Conservation (phyloP, 2,888 invertebrate genomes). For the Spilosoma lubricipeda region DNA sequence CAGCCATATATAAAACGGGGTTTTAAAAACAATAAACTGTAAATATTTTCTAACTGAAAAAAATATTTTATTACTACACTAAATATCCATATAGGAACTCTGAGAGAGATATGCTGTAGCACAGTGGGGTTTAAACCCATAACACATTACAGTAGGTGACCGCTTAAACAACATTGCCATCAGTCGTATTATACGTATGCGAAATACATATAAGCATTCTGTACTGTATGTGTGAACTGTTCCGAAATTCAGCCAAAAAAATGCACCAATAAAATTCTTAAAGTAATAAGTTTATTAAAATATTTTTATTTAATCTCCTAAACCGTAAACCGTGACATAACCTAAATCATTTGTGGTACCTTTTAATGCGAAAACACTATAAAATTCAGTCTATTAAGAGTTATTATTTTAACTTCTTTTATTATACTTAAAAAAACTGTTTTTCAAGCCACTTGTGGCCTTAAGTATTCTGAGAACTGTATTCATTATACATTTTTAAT, state of each 20-base stretch:
- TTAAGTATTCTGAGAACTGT: slow-evolving; percentile 21
- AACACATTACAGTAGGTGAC: too few species aligned
- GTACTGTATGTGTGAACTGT: too few species aligned
- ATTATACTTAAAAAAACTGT: slow-evolving; percentile 14
- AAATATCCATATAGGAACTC: too few species aligned
- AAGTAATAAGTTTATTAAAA: background rate
- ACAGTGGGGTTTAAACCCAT: too few species aligned
- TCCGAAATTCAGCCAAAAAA: background rate
- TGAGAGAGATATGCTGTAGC: too few species aligned
- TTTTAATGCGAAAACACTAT: background rate
- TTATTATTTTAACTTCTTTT: slow-evolving; percentile 10
- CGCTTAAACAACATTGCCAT: too few species aligned
- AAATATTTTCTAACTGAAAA: background rate
- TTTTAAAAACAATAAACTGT: slow-evolving; percentile 1
- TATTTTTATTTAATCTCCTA: background rate
- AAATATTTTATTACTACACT: too few species aligned
- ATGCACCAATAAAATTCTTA: background rate
- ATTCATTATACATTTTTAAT: slow-evolving; percentile 45
- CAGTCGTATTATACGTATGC: too few species aligned
- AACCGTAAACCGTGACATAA: background rate
- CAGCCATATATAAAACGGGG: background rate
- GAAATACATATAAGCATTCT: too few species aligned
- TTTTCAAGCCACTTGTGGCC: slow-evolving; percentile 11
- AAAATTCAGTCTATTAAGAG: background rate
- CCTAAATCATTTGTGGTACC: background rate